phyloP scores from a whole-genome alignment of 2,113 vertebrate genomes.

The Cavia aperea region DNA sequence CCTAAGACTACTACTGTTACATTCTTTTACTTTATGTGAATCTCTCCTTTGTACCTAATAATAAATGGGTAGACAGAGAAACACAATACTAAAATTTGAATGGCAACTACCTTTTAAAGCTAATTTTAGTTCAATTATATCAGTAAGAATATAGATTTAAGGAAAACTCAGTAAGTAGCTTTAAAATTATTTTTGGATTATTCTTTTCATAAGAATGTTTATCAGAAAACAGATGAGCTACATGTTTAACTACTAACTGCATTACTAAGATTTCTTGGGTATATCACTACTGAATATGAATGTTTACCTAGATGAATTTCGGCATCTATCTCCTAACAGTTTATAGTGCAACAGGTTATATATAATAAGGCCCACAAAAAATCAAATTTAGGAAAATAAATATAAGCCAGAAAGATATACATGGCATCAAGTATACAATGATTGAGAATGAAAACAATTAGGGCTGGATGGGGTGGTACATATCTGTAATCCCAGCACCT shows the following conservation, averaged over 20 bases:
- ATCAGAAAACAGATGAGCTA: not conserved
- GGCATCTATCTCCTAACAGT: not conserved
- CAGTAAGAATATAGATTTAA: not conserved
- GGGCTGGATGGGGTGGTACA: too few relatives aligned
- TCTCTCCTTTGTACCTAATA: not conserved
- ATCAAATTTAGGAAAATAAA: constrained; percentile 11
- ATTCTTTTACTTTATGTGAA: constrained; percentile 2
- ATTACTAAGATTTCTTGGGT: constrained; percentile 3
- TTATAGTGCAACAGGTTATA: not conserved
- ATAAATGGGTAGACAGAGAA: not conserved
- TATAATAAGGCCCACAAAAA: not conserved
- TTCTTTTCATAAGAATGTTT: not conserved
- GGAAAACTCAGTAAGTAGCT: not conserved
- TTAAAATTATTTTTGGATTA: constrained; percentile 25
- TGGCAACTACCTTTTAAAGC: not conserved
- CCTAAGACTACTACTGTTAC: not conserved
- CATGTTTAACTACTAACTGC: not conserved
- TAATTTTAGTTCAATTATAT: constrained; percentile 27
- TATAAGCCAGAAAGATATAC: not conserved
- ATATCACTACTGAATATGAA: constrained; percentile 25
- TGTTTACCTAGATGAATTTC: not conserved
- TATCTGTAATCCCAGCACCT: too few relatives aligned
- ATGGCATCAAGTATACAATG: not conserved
- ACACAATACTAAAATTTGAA: constrained; percentile 9
- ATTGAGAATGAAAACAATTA: not conserved